phyloP scores from a whole-genome alignment of 2,797 vertebrate species.

The Phoeniculus purpureus region DNA sequence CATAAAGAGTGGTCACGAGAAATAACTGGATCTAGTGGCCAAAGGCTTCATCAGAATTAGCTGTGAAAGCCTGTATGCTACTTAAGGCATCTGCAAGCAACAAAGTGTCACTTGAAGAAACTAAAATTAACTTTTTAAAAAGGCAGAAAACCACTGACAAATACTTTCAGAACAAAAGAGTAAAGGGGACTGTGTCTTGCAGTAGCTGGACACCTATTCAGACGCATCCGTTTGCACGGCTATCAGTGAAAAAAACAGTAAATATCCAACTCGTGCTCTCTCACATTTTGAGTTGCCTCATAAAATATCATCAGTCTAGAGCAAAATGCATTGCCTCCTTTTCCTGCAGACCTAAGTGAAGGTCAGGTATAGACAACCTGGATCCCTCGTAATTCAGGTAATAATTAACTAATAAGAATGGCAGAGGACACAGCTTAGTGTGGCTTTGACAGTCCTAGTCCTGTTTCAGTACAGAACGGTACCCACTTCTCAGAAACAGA shows the following conservation, averaged over 20 bases:
- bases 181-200: not conserved
- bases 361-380: rapidly evolving
- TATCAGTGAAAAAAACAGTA: not conserved
- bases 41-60: not conserved
- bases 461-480: not conserved
- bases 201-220: not conserved
- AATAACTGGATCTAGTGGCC: not conserved
- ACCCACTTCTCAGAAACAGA: not conserved
- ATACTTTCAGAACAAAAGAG: not conserved
- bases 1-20: not conserved
- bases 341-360: not conserved
- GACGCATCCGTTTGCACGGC: not conserved
- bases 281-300: not conserved
- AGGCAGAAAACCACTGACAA: not conserved
- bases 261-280: not conserved
- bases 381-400: not conserved
- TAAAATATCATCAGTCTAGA: not conserved
- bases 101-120: not conserved
- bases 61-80: not conserved
- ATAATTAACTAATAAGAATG: not conserved
- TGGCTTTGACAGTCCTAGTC: not conserved
- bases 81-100: not conserved
- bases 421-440: not conserved
- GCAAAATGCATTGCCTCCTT: not conserved
- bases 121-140: not conserved